phyloP scores from a whole-genome alignment of 2,888 invertebrate genomes.

The Catocala nupta region DNA sequence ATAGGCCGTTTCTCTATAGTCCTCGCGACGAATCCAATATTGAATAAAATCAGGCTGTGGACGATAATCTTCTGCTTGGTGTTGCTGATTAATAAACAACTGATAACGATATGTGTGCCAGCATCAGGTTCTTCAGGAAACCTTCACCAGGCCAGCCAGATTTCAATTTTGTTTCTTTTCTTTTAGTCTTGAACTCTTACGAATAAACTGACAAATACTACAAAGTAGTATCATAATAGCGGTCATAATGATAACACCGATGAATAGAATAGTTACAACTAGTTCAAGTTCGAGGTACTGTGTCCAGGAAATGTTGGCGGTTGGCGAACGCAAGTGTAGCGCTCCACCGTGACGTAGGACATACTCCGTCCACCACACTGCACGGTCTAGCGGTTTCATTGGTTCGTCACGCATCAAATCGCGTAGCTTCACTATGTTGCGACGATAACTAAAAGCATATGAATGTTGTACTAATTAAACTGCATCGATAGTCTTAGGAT shows the following conservation, averaged over 20 bases:
- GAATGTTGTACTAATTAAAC: no score
- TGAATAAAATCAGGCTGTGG: no score
- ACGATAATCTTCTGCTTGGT: no score
- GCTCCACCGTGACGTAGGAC: constrained; percentile 53
- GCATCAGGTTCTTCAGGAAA: no score
- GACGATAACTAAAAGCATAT: constrained; percentile 22
- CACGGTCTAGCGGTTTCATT: constrained; percentile 49
- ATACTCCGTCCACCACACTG: constrained; percentile 62
- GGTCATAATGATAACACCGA: background rate
- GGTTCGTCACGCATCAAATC: constrained; percentile 25
- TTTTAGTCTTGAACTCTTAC: background rate
- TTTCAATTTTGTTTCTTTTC: no score
- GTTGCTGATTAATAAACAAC: no score
- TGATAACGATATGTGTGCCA: no score
- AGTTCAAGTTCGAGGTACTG: constrained; percentile 30
- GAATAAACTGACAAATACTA: background rate
- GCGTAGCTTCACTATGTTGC: constrained; percentile 21
- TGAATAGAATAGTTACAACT: constrained; percentile 8
- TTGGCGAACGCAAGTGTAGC: constrained; percentile 36
- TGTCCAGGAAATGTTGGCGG: constrained; percentile 36
- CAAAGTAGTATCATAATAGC: no score
- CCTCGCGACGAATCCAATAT: no score
- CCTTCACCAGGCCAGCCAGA: no score
- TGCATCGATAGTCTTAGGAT: no score
- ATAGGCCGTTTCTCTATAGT: no score